Evolutionary conservation across 2,113 vertebrate genomes (phyloP), one percentile per base, ranked within the genome.

Genomic region (Muntiacus muntjak): DNA sequence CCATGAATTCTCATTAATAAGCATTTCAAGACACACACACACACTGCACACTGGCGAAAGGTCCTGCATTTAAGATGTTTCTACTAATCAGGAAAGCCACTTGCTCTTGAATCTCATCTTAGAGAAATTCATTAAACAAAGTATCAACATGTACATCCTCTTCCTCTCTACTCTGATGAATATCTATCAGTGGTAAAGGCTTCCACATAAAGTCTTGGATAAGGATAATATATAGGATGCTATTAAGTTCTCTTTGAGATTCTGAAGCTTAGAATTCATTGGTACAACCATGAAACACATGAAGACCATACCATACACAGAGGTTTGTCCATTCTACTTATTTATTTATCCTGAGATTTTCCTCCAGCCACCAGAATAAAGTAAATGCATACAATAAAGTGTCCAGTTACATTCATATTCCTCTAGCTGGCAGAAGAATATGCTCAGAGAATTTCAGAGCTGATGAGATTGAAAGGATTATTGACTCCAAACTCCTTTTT

Each of bases 401-500:
- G 13, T 62, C 23, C 9, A 76, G 43, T 76, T 58, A 11, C 21
- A 62, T 86, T 81, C 30, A 47, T 30, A 67, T 40, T 79, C 36
- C 21, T 84, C 55, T 86, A 47, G 2, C 26, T 76, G 23, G 50
- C 47, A 67, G 40, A 92, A 47, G 30, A 23, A 93, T 64, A 62
- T 79, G 52, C 78, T 71, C 47, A 28, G 11, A 71, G 55, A 84
- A 92, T 87, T 89, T 78, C 90, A 96, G 23, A 89, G 89, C 36
- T 87, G 78, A 17, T 28, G 60, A 84, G 19, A 92, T 57, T 62
- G 79, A 88, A 96, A 96, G 28, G 17, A 21, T 87, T 89, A 87
- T 97, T 87, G 92, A 93, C 64, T 45, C 58, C 91, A 84, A 74
- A 74, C 7, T 28, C 36, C 47, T 94, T 74, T 95, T 92, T 85